Percentiles rank a stretch among this genome's conserved stretches.
Conservation (phyloP, 2,797 vertebrate species). For the Tragopan temminckii region DNA sequence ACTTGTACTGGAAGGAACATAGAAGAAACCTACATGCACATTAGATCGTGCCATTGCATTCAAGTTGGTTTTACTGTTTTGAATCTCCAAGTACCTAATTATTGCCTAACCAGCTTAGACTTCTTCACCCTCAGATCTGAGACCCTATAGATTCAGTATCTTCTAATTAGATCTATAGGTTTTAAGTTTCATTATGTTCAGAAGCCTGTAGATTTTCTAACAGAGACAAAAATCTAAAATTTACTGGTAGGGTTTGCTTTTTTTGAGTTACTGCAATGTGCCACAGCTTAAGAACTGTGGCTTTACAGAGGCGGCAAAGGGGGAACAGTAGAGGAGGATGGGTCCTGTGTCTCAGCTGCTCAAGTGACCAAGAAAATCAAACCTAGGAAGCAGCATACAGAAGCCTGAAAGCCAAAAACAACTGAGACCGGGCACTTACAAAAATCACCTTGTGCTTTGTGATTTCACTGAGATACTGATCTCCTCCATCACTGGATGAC, state of each 20-base stretch:
- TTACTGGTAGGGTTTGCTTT: background rate
- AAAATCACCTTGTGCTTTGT: background rate
- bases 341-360: background rate
- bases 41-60: background rate
- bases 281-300: background rate
- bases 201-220: background rate
- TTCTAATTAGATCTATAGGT: background rate
- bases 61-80: background rate
- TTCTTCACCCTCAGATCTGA: background rate
- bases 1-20: accelerated
- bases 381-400: background rate
- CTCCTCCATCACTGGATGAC: background rate
- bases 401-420: background rate
- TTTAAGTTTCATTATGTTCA: slow-evolving; percentile 6
- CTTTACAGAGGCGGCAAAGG: background rate
- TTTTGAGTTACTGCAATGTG: accelerated
- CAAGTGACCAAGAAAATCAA: background rate
- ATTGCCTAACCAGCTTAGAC: background rate
- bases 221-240: background rate
- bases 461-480: background rate
- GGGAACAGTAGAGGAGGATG: background rate
- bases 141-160: background rate
- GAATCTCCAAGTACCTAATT: background rate
- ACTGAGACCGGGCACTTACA: background rate
- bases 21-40: background rate